Evolutionary conservation across 2,797 vertebrate species (phyloP).

Genomic region (Megaceryle alcyon): DNA sequence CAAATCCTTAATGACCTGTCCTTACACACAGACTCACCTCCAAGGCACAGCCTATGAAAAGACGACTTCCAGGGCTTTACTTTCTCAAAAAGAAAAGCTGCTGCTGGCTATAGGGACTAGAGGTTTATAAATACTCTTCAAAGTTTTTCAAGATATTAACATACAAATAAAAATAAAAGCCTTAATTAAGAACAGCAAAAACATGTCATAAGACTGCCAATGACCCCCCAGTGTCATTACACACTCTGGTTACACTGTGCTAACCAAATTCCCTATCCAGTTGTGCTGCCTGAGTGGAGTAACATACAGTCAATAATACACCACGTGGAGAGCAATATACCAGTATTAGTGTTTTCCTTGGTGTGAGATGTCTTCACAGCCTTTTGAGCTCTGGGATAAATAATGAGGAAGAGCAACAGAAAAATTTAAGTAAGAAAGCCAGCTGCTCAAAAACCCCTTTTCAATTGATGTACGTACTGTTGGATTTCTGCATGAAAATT

Average conservation of each 20-base stretch:
- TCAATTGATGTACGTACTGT: neutral
- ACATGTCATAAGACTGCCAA: neutral
- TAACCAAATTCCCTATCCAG: neutral
- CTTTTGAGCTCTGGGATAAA: slow-evolving; percentile 26
- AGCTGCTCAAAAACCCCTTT: neutral
- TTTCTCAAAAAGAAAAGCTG: neutral
- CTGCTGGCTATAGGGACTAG: neutral
- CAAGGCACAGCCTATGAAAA: neutral
- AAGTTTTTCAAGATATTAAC: neutral
- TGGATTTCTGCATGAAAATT: neutral
- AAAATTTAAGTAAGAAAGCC: neutral
- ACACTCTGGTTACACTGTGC: neutral
- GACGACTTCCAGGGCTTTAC: neutral
- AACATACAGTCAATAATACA: neutral
- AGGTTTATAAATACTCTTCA: neutral
- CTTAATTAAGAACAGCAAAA: neutral
- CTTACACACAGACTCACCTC: neutral
- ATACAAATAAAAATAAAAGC: neutral
- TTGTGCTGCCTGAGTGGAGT: neutral
- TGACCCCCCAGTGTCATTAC: neutral
- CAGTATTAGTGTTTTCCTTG: neutral
- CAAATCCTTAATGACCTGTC: neutral
- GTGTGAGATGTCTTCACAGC: neutral
- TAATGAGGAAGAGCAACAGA: neutral
- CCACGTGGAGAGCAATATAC: neutral